Percentiles rank a stretch among this genome's conserved stretches.
These are phyloP conservation scores for Mesorhabditis sp. DNA, from an alignment of 2,888 invertebrate species.

Conservation along the genomic window DNA sequence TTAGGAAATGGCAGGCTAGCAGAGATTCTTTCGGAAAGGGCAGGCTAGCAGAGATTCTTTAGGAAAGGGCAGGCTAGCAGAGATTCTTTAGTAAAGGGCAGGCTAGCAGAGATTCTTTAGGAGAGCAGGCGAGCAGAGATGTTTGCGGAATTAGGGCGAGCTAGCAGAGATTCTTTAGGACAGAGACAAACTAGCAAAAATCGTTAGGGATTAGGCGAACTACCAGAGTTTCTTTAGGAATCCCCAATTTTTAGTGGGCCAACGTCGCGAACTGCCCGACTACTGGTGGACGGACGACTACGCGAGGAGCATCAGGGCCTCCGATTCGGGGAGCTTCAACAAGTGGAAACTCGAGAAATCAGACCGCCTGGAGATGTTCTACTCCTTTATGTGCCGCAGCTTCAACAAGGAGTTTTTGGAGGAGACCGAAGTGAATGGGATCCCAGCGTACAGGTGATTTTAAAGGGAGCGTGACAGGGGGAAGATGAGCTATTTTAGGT, in stretches of 20 bases:
- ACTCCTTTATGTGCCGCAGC: conserved; percentile 43
- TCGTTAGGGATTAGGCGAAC: no score
- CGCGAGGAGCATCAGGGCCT: conserved; percentile 38
- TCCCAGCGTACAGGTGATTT: conserved; percentile 26
- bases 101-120: no score
- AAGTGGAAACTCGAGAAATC: conserved; percentile 28
- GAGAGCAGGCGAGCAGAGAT: no score
- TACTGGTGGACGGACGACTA: conserved; percentile 40
- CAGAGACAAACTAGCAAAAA: no score
- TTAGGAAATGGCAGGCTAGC: no score
- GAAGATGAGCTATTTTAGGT: conserved; percentile 19
- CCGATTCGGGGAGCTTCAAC: conserved; percentile 43
- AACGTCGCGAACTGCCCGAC: conserved; percentile 29
- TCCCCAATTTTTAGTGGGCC: conserved; percentile 32
- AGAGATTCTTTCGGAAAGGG: no score
- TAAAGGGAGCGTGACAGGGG: background rate
- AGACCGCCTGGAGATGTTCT: conserved; percentile 29
- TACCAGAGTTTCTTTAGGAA: no score
- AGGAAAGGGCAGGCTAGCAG: no score
- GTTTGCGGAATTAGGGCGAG: no score
- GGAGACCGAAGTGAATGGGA: conserved; percentile 23
- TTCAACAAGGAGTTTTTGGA: conserved; percentile 27
- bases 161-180: no score
- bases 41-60: no score
- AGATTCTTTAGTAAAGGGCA: no score